Evolutionary conservation across 2,797 vertebrate genomes (phyloP), one percentile per base, ranked within the genome.

Genomic region (Podargus strigoides): DNA sequence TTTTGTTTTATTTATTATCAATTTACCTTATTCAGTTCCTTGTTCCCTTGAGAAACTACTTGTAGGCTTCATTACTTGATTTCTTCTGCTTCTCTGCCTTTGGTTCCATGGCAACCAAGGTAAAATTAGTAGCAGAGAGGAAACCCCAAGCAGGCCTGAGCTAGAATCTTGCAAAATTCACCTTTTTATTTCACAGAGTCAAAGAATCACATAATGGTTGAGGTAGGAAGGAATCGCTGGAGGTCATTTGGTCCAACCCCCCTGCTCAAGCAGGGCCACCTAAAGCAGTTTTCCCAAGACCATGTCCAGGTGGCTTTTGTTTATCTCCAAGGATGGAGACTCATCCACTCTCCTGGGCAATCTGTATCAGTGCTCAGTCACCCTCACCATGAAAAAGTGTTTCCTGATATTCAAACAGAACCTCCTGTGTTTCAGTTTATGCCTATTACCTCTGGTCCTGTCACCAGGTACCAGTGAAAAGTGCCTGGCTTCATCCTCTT

Each of bases 81-180:
- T 95, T 94, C 56, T 91, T 83, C 85, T 91, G 72, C 79, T 94
- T 84, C 85, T 83, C 56, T 94, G 90, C 64, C 37, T 95, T 86
- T 82, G 93, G 74, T 81, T 93, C 96, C 96, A 96, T 96, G 94
- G 96, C 96, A 97, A 97, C 95, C 90, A 96, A 95, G 86, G 67
- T 95, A 96, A 96, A 97, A 96, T 96, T 97, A 97, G 93, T 68
- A 94, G 52, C 86, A 86, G 74, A 91, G 79, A 92, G 83, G 91
- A 94, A 95, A 96, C 95, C 92, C 96, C 79, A 92, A 91, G 91
- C 82, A 95, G 44, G 37, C 62, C 60, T 87, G 73, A 90, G 53
- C 47, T 72, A 82, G 30, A 78, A 72, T 58, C 42, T 83, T 78
- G 87, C 39, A 74, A 89, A 92, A 89, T 59, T 39, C 49, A 89